phyloP scores from a whole-genome alignment of 2,113 vertebrate species.

The Pygoscelis adeliae region DNA sequence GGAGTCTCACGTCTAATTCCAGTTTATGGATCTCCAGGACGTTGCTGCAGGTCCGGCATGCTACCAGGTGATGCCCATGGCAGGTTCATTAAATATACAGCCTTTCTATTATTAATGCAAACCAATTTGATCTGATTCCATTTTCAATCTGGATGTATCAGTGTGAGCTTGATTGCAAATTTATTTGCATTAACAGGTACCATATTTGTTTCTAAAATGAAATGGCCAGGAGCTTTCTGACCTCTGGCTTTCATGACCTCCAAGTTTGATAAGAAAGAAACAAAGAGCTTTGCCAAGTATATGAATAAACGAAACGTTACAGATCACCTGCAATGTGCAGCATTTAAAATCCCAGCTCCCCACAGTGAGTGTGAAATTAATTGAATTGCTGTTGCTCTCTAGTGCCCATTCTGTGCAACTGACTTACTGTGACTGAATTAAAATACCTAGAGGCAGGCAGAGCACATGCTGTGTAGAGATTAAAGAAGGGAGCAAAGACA shows the following conservation, averaged over 20 bases:
- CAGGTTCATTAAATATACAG: background rate
- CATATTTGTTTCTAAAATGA: conserved; percentile 47
- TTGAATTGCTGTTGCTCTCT: conserved; percentile 67
- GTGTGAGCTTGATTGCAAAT: conserved; percentile 7
- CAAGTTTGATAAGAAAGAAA: conserved; percentile 33
- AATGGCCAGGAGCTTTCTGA: conserved; percentile 14
- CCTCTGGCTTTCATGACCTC: conserved; percentile 32
- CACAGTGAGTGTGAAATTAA: conserved; percentile 58
- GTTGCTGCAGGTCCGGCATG: background rate
- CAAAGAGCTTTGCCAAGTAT: conserved; percentile 32
- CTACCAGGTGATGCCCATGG: background rate
- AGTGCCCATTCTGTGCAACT: conserved; percentile 62
- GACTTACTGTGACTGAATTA: conserved; percentile 65
- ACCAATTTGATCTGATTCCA: background rate
- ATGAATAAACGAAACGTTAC: background rate
- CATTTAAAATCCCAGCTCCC: conserved; percentile 61
- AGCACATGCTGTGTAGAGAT: conserved; percentile 63
- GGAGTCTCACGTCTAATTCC: background rate
- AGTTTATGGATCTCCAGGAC: background rate
- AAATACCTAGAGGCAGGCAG: conserved; percentile 66
- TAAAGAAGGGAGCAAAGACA: conserved; percentile 61
- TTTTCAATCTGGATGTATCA: conserved; percentile 27
- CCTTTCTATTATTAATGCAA: background rate
- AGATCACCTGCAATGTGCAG: conserved; percentile 58
- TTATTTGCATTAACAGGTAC: background rate